phyloP scores from a whole-genome alignment of 1,140 invertebrate species.

The Chironomus tepperi region DNA sequence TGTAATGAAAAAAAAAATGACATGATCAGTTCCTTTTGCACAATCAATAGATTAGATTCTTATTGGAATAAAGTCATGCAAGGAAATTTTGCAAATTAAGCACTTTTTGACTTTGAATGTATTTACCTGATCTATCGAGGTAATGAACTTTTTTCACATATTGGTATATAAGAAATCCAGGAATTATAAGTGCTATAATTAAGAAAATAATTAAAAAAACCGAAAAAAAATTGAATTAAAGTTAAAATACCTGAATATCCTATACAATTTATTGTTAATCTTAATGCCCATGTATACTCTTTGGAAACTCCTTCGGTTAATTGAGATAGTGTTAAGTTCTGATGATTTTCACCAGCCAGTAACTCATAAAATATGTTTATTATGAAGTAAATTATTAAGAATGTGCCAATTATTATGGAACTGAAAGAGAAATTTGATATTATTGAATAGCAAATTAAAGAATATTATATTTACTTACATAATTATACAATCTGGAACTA shows the following conservation, averaged over 20 bases:
- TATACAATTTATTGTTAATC: constrained; percentile 67
- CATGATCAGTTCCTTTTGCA: constrained; percentile 28
- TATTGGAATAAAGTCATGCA: too few species aligned
- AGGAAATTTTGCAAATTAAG: too few species aligned
- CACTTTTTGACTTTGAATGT: too few species aligned
- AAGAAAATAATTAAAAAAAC: not conserved
- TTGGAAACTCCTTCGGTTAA: constrained; percentile 35
- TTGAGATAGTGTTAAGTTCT: constrained; percentile 35
- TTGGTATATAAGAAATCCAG: constrained; percentile 74
- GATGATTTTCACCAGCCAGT: constrained; percentile 31
- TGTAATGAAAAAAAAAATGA: not conserved
- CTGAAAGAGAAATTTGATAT: constrained; percentile 27
- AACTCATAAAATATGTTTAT: constrained; percentile 33
- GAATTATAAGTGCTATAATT: constrained; percentile 67
- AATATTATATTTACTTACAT: constrained; percentile 29
- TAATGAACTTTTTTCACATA: constrained; percentile 75
- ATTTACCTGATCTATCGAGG: constrained; percentile 65
- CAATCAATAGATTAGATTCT: too few species aligned
- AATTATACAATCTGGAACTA: constrained; percentile 35
- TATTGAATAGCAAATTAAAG: not conserved
- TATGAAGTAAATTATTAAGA: constrained; percentile 37
- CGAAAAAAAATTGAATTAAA: not conserved
- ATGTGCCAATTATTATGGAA: constrained; percentile 33
- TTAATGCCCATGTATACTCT: constrained; percentile 65
- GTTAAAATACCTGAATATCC: constrained; percentile 54